Evolutionary conservation across 2,797 vertebrate genomes (phyloP), one percentile per base, ranked within the genome.

Genomic region (Acanthornis magna): DNA sequence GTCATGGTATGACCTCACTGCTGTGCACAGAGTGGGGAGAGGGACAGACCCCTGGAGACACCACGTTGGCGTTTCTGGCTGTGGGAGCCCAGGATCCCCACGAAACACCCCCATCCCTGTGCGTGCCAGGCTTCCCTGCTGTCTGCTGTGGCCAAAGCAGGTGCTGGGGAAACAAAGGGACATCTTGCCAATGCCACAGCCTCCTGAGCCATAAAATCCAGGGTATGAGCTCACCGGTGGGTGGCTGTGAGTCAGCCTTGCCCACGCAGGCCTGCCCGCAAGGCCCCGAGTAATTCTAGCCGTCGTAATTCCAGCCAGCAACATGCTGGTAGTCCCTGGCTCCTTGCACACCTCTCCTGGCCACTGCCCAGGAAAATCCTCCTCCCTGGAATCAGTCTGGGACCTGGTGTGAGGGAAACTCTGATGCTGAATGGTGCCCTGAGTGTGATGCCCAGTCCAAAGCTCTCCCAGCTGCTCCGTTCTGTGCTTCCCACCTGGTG

Each of bases 401-500:
- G n/a, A 87, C 22, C 34, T 8, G 8, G 5, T 1, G 2, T 66
- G 40, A 30, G 34, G 53, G 40, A 74, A 89, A 58, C 11, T 40
- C 57, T 53, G 88, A n/a, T 16, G 75, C 43, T 61, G 32, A 58
- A 20, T n/a, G 4, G 4, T 63, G 22, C 40, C 40, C 84, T 0
- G 2, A 34, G n/a, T 3, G 1, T 2, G 2, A 14, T 3, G n/a
- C 16, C 32, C 27, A 23, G 74, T 38, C 53, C 51, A 65, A 40
- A 36, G 53, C 36, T 76, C 27, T 43, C 25, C 34, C 0, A 5
- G n/a, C 26, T 19, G 15, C 7, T 11, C 22, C 8, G 10, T 9
- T 53, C 62, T 57, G 51, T 1, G 1, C n/a, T 50, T 61, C 47
- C n/a, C 0, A 0, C 16, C n/a, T 0, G 0, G 19, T 5, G 10